A percentile compares a stretch with the other conserved stretches of the same genome.
These are phyloP conservation scores for Micronycteris hirsuta DNA, from an alignment of 2,113 vertebrate genomes.

Conservation along the genomic window DNA sequence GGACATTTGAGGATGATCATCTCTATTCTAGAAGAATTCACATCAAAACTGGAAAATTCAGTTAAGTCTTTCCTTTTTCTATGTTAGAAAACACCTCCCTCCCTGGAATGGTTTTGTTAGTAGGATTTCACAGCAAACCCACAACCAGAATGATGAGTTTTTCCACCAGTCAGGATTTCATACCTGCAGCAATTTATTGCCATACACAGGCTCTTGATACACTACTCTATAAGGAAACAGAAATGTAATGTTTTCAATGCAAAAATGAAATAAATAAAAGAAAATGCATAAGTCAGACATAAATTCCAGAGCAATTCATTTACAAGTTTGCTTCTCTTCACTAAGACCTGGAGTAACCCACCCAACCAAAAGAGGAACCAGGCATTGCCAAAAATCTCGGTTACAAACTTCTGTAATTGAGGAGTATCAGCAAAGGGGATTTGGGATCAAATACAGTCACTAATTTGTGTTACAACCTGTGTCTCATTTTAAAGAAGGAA, in stretches of 20 bases:
- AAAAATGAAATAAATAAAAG: slow-evolving; percentile 71
- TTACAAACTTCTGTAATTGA: background rate
- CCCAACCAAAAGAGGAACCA: background rate
- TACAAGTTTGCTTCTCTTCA: slow-evolving; percentile 68
- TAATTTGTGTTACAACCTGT: background rate
- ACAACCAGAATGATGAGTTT: slow-evolving; percentile 51
- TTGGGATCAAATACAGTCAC: fast-evolving
- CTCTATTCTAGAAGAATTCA: background rate
- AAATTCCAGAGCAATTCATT: slow-evolving; percentile 66
- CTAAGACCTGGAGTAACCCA: background rate
- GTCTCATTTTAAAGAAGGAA: background rate
- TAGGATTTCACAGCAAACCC: slow-evolving; percentile 69
- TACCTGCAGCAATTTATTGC: slow-evolving; percentile 80
- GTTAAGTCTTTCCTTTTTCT: background rate
- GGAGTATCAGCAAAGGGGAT: background rate
- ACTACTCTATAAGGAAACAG: slow-evolving; percentile 82
- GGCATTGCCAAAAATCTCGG: background rate
- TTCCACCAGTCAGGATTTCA: slow-evolving; percentile 60
- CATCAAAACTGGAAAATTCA: slow-evolving; percentile 67
- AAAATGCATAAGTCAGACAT: slow-evolving; percentile 68
- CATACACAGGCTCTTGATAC: slow-evolving; percentile 80
- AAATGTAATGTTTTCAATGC: slow-evolving; percentile 78
- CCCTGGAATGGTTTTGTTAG: slow-evolving; percentile 51
- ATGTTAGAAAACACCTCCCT: slow-evolving; percentile 4
- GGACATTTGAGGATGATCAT: background rate